phyloP scores from a whole-genome alignment of 2,888 invertebrate genomes.

The Chirona hameri region DNA sequence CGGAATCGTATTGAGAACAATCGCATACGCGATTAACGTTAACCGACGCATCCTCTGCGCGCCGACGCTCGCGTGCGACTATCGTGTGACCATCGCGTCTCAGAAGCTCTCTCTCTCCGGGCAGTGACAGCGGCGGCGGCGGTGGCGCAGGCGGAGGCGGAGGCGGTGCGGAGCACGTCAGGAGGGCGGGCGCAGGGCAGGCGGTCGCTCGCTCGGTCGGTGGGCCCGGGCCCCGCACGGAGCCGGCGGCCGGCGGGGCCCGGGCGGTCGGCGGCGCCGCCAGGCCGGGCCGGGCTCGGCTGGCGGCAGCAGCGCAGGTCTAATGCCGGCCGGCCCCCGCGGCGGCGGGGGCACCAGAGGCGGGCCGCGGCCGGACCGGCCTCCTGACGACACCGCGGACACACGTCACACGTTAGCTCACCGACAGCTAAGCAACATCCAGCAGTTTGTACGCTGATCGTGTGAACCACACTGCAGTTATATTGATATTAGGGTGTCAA shows the following conservation, averaged over 20 bases:
- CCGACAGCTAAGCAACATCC: not conserved
- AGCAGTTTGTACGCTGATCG: too few species aligned
- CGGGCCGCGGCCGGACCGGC: not conserved
- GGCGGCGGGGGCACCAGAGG: not conserved
- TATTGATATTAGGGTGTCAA: too few species aligned
- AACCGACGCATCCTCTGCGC: too few species aligned
- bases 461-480: too few species aligned
- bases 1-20: too few species aligned
- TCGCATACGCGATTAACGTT: too few species aligned
- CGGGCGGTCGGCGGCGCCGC: conserved; percentile 3
- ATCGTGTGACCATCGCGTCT: too few species aligned
- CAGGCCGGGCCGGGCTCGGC: not conserved
- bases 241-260: not conserved
- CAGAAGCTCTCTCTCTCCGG: too few species aligned
- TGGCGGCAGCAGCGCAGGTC: not conserved
- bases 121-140: not conserved
- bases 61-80: too few species aligned
- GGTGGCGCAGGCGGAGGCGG: not conserved
- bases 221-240: conserved; percentile 14
- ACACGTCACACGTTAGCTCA: not conserved
- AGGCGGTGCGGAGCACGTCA: not conserved
- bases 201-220: not conserved
- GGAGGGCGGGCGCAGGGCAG: not conserved
- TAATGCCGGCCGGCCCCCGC: not conserved
- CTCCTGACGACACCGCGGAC: not conserved